Evolutionary conservation across 2,797 vertebrate species (phyloP), one percentile per base, ranked within the genome.

Genomic region (Tapera naevia): DNA sequence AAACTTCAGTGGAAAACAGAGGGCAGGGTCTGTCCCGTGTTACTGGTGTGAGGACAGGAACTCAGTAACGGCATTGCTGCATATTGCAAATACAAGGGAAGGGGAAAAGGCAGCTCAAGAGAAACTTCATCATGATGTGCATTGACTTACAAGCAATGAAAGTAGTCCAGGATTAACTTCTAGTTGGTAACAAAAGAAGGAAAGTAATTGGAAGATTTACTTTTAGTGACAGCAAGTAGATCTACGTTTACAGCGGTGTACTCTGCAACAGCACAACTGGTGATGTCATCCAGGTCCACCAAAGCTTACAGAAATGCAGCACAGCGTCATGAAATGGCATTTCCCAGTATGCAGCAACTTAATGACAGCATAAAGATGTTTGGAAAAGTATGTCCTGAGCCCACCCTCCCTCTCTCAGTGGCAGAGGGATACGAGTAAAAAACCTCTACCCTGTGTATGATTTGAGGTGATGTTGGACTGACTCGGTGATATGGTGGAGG

Each of bases 311-410:
- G 82, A 89, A 46, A 37, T 27, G 46, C 33, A 57, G 23, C 60
- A 58, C 58, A 73, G 62, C 69, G 56, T 28, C 62, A 4, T 4
- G 33, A 37, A 58, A 41, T 0, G 2, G 51, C 62, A 14, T n/a
- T 56, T 73, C 56, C 32, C 7, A 1, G 18, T 17, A 45, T 5
- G 2, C 1, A 21, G 41, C 0, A 1, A 30, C 33, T n/a, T 33
- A 27, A 37, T 1, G 28, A 30, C 50, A 56, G 23, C 3, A 8
- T 7, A 13, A 58, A 25, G n/a, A 8, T 30, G 41, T 23, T 35
- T 28, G 62, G 69, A 24, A 25, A 60, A 48, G 41, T 6, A 19
- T 23, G n/a, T 35, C 22, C 53, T 62, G 50, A 81, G 39, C 37
- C 45, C 23, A 16, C 16, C 25, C 21, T 58, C 23, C 39, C 57